Conservation (phyloP, 2,113 vertebrate genomes). For the Ochotona curzoniae region DNA sequence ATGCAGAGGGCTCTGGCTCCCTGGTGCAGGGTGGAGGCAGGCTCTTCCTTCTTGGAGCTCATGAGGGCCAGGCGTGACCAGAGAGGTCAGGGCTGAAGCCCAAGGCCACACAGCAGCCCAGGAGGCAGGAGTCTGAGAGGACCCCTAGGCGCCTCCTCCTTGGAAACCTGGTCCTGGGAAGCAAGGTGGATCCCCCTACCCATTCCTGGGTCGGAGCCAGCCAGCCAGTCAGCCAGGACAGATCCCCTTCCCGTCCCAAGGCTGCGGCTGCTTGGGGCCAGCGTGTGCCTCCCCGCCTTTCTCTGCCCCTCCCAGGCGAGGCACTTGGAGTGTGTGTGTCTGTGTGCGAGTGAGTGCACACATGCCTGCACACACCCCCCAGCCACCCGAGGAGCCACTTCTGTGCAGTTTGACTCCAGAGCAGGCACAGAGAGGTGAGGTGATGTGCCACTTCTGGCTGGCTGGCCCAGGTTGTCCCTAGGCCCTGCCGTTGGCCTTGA, state of each 20-base stretch:
- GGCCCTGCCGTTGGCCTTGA: background rate
- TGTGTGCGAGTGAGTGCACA: no score
- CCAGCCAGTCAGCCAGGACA: background rate
- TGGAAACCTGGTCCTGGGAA: background rate
- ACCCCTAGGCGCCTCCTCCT: background rate
- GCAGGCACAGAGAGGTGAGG: background rate
- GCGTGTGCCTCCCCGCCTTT: background rate
- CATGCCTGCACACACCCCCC: no score
- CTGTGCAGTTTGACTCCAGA: background rate
- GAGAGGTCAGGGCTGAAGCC: background rate
- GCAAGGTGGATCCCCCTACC: no score
- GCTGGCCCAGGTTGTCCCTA: no score
- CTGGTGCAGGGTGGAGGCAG: background rate
- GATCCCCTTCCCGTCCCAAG: background rate
- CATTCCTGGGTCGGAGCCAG: background rate
- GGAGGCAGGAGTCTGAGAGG: background rate
- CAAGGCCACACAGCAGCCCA: background rate
- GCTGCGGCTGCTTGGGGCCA: no score
- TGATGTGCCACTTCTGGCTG: background rate
- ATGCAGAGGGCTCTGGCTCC: no score
- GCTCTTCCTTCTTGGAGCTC: background rate
- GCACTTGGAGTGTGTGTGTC: no score
- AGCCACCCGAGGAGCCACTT: background rate
- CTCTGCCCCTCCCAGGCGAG: background rate
- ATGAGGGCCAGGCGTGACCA: background rate